phyloP scores from a whole-genome alignment of 2,888 invertebrate genomes.

The Parnassius apollo region DNA sequence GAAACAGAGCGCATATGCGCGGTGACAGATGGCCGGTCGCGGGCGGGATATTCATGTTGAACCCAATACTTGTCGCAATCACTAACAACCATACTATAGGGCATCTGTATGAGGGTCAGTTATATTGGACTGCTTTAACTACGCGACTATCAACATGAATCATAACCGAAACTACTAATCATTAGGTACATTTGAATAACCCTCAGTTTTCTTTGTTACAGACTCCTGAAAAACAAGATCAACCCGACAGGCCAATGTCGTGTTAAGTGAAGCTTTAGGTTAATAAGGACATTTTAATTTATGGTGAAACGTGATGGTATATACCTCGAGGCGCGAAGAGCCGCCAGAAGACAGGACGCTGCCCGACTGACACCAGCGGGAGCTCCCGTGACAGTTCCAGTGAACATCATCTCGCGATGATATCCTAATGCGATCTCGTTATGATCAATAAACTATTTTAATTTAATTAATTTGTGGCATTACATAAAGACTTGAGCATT shows the following conservation, averaged over 20 bases:
- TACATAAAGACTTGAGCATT: conserved; percentile 73
- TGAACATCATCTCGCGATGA: conserved; percentile 71
- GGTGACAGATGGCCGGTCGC: conserved; percentile 78
- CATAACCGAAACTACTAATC: conserved; percentile 19
- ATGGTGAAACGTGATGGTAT: conserved; percentile 60
- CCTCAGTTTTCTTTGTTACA: conserved; percentile 75
- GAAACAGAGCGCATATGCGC: conserved; percentile 69
- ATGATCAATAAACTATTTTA: conserved; percentile 74
- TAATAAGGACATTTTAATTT: conserved; percentile 64
- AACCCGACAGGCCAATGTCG: conserved; percentile 80
- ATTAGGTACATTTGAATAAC: conserved; percentile 29
- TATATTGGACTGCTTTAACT: conserved; percentile 14
- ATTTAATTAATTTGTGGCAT: conserved; percentile 75
- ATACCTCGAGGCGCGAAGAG: conserved; percentile 57
- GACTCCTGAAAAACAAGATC: conserved; percentile 83
- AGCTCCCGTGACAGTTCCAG: conserved; percentile 62
- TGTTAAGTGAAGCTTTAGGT: conserved; percentile 61
- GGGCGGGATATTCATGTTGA: conserved; percentile 62
- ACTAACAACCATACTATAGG: conserved; percentile 43
- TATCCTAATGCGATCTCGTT: conserved; percentile 80
- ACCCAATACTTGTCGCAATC: conserved; percentile 69
- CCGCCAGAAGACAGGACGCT: conserved; percentile 37
- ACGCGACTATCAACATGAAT: conserved; percentile 18
- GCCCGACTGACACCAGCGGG: conserved; percentile 35
- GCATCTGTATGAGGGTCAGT: conserved; percentile 27